Evolutionary conservation across 2,797 vertebrate genomes (phyloP), one percentile per base, ranked within the genome.

Genomic region (Cyclura pinguis): DNA sequence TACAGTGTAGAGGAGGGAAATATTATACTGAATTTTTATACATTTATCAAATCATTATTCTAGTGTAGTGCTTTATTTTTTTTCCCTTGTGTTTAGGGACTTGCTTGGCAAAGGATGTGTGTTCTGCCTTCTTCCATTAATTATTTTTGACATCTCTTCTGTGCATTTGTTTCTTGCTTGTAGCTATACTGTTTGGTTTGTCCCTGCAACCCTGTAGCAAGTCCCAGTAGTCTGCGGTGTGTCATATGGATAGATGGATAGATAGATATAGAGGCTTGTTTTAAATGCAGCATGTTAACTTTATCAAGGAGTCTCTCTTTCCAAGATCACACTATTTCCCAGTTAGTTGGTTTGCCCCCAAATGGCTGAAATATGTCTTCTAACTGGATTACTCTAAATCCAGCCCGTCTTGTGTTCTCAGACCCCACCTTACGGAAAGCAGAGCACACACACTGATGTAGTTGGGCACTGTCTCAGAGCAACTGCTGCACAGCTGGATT

Each of bases 261-360:
- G 42, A 47, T 47, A 47, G 42, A 4, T 47, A 47, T 0, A 47
- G 2, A 47, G 64, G 4, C 29, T 85, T 32, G 47, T 29, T 85
- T 72, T 24, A 73, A 85, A 85, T 85, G 42, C 52, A 72, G 67
- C 18, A 52, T 85, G n/a, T 85, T 73, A 52, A 55, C 73, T 73
- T 85, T 85, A 12, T 20, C 67, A 72, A 85, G 67, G 18, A 10
- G 29, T 18, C 42, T 72, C 32, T 72, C 29, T 52, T 52, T 85
- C 67, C 50, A 73, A 73, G 7, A 72, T 72, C 67, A 52, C 9
- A 5, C 27, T 29, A 14, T 69, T 69, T 69, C 42, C 64, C 32
- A 72, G 69, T 72, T 85, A n/a, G 35, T 5, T 85, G 83, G 42
- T 32, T 84, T 85, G 27, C 64, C 64, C 8, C 47, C 47, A 69